These are phyloP conservation scores for Chrysodeixis includens DNA, from an alignment of 2,888 invertebrate species.

Conservation along the genomic window DNA sequence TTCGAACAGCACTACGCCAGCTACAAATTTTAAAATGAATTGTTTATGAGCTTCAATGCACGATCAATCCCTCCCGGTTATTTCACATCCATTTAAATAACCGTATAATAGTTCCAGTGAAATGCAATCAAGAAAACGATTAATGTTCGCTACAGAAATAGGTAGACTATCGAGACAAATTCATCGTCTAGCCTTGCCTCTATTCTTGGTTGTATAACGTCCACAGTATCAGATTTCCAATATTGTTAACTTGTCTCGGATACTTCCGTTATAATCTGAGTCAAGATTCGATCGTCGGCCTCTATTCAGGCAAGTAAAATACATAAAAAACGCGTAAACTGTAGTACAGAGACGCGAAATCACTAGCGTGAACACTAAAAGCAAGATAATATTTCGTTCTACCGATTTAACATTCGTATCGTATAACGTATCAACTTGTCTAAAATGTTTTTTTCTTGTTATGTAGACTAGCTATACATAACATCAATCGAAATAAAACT, in stretches of 20 bases:
- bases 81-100: constrained; percentile 1
- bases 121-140: constrained; percentile 14
- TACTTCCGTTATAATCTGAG: constrained; percentile 20
- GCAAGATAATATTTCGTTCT: constrained; percentile 34
- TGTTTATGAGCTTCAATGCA: constrained; percentile 1
- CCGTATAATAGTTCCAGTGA: constrained; percentile 4
- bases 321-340: constrained; percentile 24
- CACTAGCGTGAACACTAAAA: constrained; percentile 41
- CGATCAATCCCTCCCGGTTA: not conserved
- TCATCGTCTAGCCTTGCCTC: constrained; percentile 50
- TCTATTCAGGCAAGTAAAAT: constrained; percentile 13
- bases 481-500: not conserved
- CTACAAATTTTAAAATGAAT: not conserved
- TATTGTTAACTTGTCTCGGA: constrained; percentile 23
- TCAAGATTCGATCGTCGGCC: constrained; percentile 7
- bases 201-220: constrained; percentile 46
- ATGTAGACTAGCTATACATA: not conserved
- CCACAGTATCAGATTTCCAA: constrained; percentile 31
- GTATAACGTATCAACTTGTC: not conserved
- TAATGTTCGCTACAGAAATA: constrained; percentile 10
- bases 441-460: not conserved
- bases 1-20: too few species aligned
- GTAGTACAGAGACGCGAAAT: constrained; percentile 35
- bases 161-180: constrained; percentile 26
- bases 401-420: constrained; percentile 13